Evolutionary conservation across 2,888 invertebrate genomes (phyloP).

Genomic region (Invenusta paracnida): DNA sequence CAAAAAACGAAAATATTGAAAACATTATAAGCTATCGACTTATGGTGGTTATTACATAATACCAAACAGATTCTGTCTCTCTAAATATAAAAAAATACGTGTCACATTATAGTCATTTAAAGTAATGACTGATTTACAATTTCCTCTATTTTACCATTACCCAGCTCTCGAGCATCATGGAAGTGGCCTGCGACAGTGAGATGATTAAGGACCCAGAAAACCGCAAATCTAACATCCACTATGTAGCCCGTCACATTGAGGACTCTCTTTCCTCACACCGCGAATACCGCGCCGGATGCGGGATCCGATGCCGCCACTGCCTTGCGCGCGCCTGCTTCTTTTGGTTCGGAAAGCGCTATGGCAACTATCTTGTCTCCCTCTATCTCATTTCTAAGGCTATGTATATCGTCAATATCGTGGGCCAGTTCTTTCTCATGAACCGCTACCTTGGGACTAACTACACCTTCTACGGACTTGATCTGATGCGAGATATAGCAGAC

Average conservation of each 20-base stretch:
- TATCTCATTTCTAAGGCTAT: constrained; percentile 52
- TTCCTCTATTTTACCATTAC: neutral
- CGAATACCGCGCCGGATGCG: constrained; percentile 58
- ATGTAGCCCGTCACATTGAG: constrained; percentile 62
- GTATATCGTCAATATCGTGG: constrained; percentile 52
- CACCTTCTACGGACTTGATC: constrained; percentile 54
- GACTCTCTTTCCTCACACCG: constrained; percentile 57
- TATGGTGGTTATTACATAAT: too few species aligned
- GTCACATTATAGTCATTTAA: too few species aligned
- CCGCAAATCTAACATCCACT: constrained; percentile 59
- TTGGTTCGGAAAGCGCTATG: constrained; percentile 53
- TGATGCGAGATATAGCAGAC: constrained; percentile 52
- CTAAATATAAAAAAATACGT: too few species aligned
- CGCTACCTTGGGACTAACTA: constrained; percentile 56
- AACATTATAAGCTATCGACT: too few species aligned
- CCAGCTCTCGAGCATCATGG: constrained; percentile 59
- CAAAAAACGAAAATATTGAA: too few species aligned
- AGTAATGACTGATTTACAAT: too few species aligned
- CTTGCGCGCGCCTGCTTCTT: constrained; percentile 44
- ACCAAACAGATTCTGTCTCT: too few species aligned
- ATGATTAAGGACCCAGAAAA: constrained; percentile 59
- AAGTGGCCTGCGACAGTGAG: constrained; percentile 61
- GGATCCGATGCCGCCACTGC: constrained; percentile 46
- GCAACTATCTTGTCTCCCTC: constrained; percentile 52
- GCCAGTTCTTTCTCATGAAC: constrained; percentile 56